A percentile compares a stretch with the other conserved stretches of the same genome.
These are phyloP conservation scores for Eumerus sabulonum DNA, from an alignment of 2,888 invertebrate genomes.

Conservation along the genomic window DNA sequence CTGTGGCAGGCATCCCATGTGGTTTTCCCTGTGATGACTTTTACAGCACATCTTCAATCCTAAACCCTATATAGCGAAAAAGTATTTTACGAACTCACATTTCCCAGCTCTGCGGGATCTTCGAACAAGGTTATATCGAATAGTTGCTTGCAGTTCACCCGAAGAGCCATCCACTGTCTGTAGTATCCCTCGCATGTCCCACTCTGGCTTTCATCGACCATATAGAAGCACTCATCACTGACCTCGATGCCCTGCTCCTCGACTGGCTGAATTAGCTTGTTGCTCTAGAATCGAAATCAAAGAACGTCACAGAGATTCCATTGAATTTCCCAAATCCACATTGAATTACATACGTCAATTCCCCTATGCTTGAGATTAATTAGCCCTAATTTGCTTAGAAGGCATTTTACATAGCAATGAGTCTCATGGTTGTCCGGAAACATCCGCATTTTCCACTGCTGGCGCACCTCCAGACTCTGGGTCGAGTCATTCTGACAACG, in stretches of 20 bases:
- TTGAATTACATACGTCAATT: conserved; percentile 70
- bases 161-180: conserved; percentile 67
- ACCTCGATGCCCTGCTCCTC: conserved; percentile 47
- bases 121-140: conserved; percentile 51
- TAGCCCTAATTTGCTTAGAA: conserved; percentile 72
- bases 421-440: conserved; percentile 71
- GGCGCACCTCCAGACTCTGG: conserved; percentile 41
- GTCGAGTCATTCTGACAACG: conserved; percentile 69
- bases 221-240: conserved; percentile 38
- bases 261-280: conserved; percentile 48
- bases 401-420: conserved; percentile 73
- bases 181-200: conserved; percentile 71
- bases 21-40: conserved; percentile 40
- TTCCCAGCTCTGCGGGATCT: conserved; percentile 30
- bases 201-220: conserved; percentile 61
- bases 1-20: conserved; percentile 63
- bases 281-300: conserved; percentile 51
- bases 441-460: conserved; percentile 66
- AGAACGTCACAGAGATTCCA: neutral
- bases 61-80: neutral
- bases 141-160: conserved; percentile 36
- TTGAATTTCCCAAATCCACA: conserved; percentile 21
- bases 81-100: conserved; percentile 34
- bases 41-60: neutral
- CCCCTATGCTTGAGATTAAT: conserved; percentile 70